Conservation (phyloP, 2,797 vertebrate species). For the Oryzias dopingdopingensis region DNA sequence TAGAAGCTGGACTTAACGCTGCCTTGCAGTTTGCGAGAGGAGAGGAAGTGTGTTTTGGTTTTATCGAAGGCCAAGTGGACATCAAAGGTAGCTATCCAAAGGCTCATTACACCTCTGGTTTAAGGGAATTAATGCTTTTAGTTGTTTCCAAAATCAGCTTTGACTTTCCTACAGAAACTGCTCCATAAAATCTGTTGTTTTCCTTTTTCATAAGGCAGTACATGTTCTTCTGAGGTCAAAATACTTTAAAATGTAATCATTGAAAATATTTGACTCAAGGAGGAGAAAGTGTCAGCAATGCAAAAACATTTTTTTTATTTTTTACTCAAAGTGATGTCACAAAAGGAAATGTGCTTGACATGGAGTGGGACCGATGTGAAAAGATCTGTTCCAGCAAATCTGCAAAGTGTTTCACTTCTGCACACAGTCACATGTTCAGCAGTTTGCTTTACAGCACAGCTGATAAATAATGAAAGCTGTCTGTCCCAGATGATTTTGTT, state of each 20-base stretch:
- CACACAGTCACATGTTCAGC: not conserved
- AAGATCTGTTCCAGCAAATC: no score
- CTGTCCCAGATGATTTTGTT: conserved; percentile 1
- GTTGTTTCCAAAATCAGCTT: conserved; percentile 20
- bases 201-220: no score
- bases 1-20: conserved; percentile 20
- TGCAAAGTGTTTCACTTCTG: not conserved
- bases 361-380: no score
- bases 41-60: conserved; percentile 9
- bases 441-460: not conserved
- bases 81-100: conserved; percentile 43
- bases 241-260: no score
- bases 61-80: conserved; percentile 23
- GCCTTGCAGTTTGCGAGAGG: conserved; percentile 8
- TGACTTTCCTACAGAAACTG: not conserved
- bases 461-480: conserved; percentile 1
- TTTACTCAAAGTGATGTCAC: no score
- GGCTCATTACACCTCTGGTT: conserved; percentile 44
- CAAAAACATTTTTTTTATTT: no score
- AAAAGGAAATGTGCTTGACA: no score
- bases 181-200: no score
- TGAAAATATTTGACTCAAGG: no score
- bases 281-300: no score
- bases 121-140: conserved; percentile 54
- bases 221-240: no score